phyloP scores from a whole-genome alignment of 1,140 invertebrate species.

The Drosophila arizonae region DNA sequence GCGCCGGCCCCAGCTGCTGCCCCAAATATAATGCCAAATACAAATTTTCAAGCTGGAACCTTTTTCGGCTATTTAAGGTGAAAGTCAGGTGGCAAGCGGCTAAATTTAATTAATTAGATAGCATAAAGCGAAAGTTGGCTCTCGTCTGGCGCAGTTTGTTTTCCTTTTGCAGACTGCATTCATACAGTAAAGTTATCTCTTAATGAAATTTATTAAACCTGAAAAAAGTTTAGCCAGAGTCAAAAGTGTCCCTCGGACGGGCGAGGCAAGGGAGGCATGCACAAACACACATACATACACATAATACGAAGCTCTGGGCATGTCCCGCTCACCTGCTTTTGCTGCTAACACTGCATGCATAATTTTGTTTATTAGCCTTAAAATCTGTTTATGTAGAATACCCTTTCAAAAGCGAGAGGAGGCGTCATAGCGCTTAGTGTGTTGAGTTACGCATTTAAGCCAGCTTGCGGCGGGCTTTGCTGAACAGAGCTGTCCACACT shows the following conservation, averaged over 20 bases:
- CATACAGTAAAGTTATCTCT: constrained; percentile 67
- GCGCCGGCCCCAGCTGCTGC: constrained; percentile 24
- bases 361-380: constrained; percentile 76
- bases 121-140: constrained; percentile 52
- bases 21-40: too few relatives aligned
- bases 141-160: not conserved
- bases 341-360: constrained; percentile 58
- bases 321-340: constrained; percentile 22
- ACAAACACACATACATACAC: too few relatives aligned
- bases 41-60: not conserved
- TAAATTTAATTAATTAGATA: constrained; percentile 78
- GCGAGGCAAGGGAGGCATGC: too few relatives aligned
- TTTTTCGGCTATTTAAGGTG: not conserved
- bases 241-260: not conserved
- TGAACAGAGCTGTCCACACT: too few relatives aligned
- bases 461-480: too few relatives aligned
- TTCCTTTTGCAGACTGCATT: constrained; percentile 27
- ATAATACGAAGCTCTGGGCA: too few relatives aligned
- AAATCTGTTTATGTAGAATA: constrained; percentile 69
- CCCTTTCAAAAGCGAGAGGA: too few relatives aligned
- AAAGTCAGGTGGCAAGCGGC: constrained; percentile 57
- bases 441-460: too few relatives aligned
- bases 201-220: constrained; percentile 54
- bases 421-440: too few relatives aligned
- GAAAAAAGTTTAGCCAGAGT: not conserved